These are phyloP conservation scores for Temnothorax nylanderi DNA, from an alignment of 1,140 invertebrate species.

Conservation along the genomic window DNA sequence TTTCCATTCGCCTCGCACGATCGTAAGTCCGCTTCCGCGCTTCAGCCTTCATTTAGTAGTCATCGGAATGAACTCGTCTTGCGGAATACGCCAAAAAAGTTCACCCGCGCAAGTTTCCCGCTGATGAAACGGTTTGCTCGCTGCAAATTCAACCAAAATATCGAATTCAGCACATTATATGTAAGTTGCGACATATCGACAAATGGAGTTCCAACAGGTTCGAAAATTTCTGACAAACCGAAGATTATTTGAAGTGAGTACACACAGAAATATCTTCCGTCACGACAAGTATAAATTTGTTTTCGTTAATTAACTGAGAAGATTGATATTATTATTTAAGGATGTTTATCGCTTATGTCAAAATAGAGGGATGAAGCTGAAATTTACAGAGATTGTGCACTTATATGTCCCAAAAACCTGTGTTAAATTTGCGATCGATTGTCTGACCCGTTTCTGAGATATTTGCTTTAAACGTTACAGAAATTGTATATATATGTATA, in stretches of 20 bases:
- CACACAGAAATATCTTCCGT: not conserved
- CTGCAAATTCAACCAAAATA: slow-evolving; percentile 7
- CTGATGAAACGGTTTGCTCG: slow-evolving; percentile 14
- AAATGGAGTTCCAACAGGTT: not conserved
- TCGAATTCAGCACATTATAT: not conserved
- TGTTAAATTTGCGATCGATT: no score
- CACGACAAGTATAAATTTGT: not conserved
- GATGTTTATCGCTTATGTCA: no score
- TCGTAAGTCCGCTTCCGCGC: slow-evolving; percentile 13
- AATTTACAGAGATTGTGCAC: no score
- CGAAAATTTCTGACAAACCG: not conserved
- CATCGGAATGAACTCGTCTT: slow-evolving; percentile 14
- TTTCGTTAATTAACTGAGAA: not conserved
- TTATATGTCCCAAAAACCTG: no score
- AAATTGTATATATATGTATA: no score
- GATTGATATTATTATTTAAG: not conserved
- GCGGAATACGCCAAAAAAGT: slow-evolving; percentile 3
- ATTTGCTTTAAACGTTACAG: no score
- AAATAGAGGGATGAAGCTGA: no score
- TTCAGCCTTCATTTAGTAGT: slow-evolving; percentile 31
- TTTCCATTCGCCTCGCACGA: slow-evolving; percentile 40
- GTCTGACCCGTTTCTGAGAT: no score
- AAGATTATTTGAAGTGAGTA: not conserved
- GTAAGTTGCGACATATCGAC: not conserved
- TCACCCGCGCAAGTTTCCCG: not conserved